A percentile compares a stretch with the other conserved stretches of the same genome.
These are phyloP conservation scores for Anhinga anhinga DNA, from an alignment of 2,113 vertebrate species.

Conservation along the genomic window DNA sequence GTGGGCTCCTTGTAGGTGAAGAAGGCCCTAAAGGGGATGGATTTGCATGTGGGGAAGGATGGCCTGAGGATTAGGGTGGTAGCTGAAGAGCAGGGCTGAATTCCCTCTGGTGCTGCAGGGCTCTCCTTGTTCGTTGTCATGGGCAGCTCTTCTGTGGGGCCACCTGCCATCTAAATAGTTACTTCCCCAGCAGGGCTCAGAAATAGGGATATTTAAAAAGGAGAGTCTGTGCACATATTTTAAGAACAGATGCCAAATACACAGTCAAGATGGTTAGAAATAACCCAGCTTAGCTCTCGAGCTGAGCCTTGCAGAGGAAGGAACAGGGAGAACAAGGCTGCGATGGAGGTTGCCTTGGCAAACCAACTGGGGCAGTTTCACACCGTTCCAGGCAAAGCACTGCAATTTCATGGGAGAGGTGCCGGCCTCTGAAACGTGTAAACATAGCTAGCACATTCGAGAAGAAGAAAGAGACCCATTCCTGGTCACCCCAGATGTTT, in stretches of 20 bases:
- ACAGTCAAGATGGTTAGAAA: background rate
- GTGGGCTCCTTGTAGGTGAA: background rate
- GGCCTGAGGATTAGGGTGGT: background rate
- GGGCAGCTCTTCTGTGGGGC: background rate
- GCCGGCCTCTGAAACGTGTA: background rate
- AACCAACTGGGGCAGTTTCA: background rate
- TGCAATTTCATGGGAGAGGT: background rate
- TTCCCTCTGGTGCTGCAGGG: background rate
- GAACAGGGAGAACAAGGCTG: background rate
- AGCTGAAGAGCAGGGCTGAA: background rate
- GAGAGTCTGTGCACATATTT: background rate
- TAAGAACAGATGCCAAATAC: background rate
- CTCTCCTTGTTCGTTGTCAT: background rate
- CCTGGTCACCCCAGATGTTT: background rate
- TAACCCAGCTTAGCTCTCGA: background rate
- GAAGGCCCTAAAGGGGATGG: background rate
- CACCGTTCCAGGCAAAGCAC: background rate
- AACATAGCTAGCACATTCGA: background rate
- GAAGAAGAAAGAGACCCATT: background rate
- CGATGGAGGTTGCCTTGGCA: background rate
- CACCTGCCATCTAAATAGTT: background rate
- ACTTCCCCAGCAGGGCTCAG: background rate
- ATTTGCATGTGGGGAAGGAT: background rate
- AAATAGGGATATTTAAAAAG: background rate
- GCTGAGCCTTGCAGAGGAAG: background rate